phyloP scores from a whole-genome alignment of 2,888 invertebrate genomes.

The Suillia variegata region DNA sequence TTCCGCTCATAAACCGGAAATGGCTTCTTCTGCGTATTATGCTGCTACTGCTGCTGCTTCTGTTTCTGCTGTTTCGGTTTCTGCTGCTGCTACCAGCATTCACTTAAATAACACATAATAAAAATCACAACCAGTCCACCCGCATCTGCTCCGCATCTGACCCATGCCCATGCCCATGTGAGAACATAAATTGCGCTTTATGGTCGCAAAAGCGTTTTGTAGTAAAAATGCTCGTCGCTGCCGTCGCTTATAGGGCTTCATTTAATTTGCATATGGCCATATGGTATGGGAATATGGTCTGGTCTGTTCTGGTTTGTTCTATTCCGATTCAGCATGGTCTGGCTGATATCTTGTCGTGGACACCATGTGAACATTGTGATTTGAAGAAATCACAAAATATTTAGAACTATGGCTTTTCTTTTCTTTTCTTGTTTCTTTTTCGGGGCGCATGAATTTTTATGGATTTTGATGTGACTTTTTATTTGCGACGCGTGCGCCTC shows the following conservation, averaged over 20 bases:
- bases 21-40: constrained; percentile 22
- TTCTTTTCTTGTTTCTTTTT: background rate
- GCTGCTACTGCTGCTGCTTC: too few species aligned
- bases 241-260: background rate
- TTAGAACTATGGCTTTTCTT: too few species aligned
- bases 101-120: background rate
- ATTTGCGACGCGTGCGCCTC: background rate
- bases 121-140: background rate
- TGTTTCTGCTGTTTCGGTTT: too few species aligned
- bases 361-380: background rate
- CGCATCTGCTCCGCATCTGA: too few species aligned
- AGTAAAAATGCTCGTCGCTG: background rate
- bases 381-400: background rate
- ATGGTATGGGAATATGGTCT: background rate
- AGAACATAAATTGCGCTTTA: background rate
- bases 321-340: too few species aligned
- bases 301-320: too few species aligned
- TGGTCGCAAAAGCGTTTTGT: background rate
- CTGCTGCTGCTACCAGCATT: background rate
- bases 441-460: background rate
- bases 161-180: too few species aligned
- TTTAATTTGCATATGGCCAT: background rate
- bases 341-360: background rate
- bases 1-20: constrained; percentile 43
- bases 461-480: background rate